phyloP scores from a whole-genome alignment of 30 jellyfish, hydroid and myxozoan genomes.

The Turritopsis rubra region DNA sequence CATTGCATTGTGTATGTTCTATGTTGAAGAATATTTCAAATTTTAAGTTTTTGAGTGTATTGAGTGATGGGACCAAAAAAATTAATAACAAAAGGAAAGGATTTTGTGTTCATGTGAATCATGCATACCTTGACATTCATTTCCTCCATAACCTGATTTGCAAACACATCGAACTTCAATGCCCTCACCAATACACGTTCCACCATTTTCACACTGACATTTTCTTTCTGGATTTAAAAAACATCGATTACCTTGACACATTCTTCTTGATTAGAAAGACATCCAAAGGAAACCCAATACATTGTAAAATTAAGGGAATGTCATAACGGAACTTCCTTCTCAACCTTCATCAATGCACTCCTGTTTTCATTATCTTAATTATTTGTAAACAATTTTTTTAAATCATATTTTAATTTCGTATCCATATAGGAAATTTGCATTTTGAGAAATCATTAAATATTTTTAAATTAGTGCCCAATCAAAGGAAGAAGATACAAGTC shows the following conservation, averaged over 20 bases:
- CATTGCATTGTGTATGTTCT: conserved; percentile 98
- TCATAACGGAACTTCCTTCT: no score
- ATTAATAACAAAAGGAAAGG: background rate
- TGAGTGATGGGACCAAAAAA: background rate
- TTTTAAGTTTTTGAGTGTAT: background rate
- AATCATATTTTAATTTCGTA: no score
- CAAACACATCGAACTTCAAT: conserved; percentile 67
- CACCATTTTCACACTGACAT: conserved; percentile 88
- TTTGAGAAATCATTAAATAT: no score
- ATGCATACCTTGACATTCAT: conserved; percentile 63
- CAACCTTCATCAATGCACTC: no score
- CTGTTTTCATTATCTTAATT: no score
- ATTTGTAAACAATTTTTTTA: no score
- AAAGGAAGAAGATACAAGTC: no score
- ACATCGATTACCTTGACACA: background rate
- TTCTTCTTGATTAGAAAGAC: no score
- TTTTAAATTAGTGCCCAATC: no score
- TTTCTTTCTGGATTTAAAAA: conserved; percentile 16
- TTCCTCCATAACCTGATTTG: conserved; percentile 87
- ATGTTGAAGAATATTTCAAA: no score
- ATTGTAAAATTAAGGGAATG: no score
- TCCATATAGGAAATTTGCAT: no score
- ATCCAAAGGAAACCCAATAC: background rate
- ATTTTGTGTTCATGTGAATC: background rate
- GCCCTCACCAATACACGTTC: conserved; percentile 80